Percentiles rank a stretch among this genome's conserved stretches.
phyloP scores from a whole-genome alignment of 2,888 invertebrate genomes.

The Lithophane ornitopus region DNA sequence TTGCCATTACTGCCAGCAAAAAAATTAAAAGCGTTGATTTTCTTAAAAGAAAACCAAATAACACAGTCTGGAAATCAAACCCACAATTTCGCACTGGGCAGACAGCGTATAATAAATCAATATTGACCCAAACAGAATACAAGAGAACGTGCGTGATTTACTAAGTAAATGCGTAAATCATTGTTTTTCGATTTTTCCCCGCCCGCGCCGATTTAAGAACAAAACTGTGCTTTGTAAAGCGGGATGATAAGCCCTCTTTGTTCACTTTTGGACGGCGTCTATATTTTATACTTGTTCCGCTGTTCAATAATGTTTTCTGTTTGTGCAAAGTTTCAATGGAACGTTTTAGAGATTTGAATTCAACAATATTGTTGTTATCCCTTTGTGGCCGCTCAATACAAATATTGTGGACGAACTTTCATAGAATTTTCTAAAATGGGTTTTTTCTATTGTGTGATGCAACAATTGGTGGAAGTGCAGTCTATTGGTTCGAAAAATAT shows the following conservation, averaged over 20 bases:
- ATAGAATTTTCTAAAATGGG: not conserved
- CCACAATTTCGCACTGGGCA: slow-evolving; percentile 11
- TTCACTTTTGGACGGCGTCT: slow-evolving; percentile 34
- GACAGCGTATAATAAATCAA: slow-evolving; percentile 61
- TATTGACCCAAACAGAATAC: slow-evolving; percentile 64
- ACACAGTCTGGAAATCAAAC: slow-evolving; percentile 24
- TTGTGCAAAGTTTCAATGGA: slow-evolving; percentile 35
- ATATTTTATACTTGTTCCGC: slow-evolving; percentile 49
- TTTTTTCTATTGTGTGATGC: not conserved
- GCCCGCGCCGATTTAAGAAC: slow-evolving; percentile 52
- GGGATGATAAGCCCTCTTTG: slow-evolving; percentile 62
- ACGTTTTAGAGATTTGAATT: slow-evolving; percentile 33
- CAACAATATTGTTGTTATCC: slow-evolving; percentile 19
- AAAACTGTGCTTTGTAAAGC: slow-evolving; percentile 61
- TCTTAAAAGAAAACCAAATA: slow-evolving; percentile 11
- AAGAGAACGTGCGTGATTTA: slow-evolving; percentile 69
- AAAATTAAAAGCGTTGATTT: not conserved
- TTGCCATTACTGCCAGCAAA: not conserved
- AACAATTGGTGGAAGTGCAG: not conserved
- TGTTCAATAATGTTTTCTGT: slow-evolving; percentile 30
- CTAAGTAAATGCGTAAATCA: slow-evolving; percentile 67
- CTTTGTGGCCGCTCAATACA: slow-evolving; percentile 13
- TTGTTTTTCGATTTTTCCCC: slow-evolving; percentile 60
- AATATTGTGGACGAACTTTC: not conserved
- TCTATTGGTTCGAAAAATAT: not conserved